Evolutionary conservation across 2,888 invertebrate species (phyloP), one percentile per base, ranked within the genome.

Genomic region (Tolmerus cingulatus): DNA sequence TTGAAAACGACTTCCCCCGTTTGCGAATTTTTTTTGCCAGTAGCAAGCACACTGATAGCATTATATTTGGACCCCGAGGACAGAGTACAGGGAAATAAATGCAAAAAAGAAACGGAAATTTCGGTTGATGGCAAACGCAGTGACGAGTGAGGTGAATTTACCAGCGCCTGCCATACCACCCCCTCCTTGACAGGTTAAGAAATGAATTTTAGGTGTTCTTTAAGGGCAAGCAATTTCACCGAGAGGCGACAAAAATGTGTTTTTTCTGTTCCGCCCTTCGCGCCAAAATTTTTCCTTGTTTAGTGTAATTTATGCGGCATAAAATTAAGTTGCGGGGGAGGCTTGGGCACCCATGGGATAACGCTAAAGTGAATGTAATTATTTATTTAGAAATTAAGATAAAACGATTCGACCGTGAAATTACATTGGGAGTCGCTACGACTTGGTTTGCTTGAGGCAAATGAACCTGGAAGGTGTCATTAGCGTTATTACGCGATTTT

Each of bases 311-410:
- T 78, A 78, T 78, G 78, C 40, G 16, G 23, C 78, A 78, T 78
- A 78, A 40, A 78, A 46, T 78, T 78, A 78, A 46, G 23, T 12
- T n/a, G 78, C 23, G 78, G 78, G 78, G 78, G 78, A 4, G n/a
- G 78, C 19, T 14, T 12, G 12, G 37, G n/a, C 16, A 19, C 37
- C 34, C 34, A 2, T 40, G 78, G 78, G 43, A 40, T 23, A 78
- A 78, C 37, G 46, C 5, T 12, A 78, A 78, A 78, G 43, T 40
- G 37, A 40, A 43, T 78, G 78, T 78, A 78, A 78, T 78, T 78
- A 78, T 78, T 78, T 78, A 78, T 78, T 34, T 78, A 78, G 43
- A 78, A 78, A 78, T 78, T 78, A 78, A 78, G 78, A 78, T 78
- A 78, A 78, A 78, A 23, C 43, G 78, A 43, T 78, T 78, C 78